These are phyloP conservation scores for Sebastes nivosus DNA, from an alignment of 2,797 vertebrate species.

Conservation along the genomic window DNA sequence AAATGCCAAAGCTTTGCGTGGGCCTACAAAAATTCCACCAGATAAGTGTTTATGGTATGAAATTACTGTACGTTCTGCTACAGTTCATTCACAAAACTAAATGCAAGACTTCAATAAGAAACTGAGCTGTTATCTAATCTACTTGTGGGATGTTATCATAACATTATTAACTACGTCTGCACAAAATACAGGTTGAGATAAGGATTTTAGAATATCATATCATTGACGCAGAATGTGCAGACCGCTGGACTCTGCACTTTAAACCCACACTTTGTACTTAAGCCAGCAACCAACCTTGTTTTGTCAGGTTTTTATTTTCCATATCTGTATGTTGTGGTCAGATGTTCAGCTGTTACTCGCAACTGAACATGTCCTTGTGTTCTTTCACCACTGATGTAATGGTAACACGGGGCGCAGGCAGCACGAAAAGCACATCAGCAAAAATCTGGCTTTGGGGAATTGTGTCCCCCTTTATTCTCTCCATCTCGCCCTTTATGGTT, in stretches of 20 bases:
- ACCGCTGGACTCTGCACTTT: not conserved
- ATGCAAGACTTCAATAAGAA: not conserved
- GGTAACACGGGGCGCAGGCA: not conserved
- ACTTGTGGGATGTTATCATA: not conserved
- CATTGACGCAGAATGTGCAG: not conserved
- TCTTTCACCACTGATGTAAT: not conserved
- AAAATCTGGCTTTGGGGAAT: conserved; percentile 9
- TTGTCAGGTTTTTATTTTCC: not conserved
- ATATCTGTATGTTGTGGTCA: not conserved
- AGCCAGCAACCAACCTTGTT: not conserved
- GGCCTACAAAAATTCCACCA: not conserved
- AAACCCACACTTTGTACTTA: not conserved
- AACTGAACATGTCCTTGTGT: not conserved
- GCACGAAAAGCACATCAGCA: conserved; percentile 27
- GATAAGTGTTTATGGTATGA: not conserved
- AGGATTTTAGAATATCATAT: not conserved
- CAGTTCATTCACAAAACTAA: conserved; percentile 17
- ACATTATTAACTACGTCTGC: not conserved
- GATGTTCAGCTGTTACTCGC: not conserved
- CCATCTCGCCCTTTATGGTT: not conserved
- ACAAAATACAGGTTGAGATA: conserved; percentile 8
- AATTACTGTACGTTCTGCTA: not conserved
- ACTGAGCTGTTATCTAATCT: not conserved
- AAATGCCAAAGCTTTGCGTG: not conserved
- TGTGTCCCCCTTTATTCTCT: conserved; percentile 27